These are phyloP conservation scores for Charaxes varanes DNA, from an alignment of 1,140 invertebrate genomes.

Conservation along the genomic window DNA sequence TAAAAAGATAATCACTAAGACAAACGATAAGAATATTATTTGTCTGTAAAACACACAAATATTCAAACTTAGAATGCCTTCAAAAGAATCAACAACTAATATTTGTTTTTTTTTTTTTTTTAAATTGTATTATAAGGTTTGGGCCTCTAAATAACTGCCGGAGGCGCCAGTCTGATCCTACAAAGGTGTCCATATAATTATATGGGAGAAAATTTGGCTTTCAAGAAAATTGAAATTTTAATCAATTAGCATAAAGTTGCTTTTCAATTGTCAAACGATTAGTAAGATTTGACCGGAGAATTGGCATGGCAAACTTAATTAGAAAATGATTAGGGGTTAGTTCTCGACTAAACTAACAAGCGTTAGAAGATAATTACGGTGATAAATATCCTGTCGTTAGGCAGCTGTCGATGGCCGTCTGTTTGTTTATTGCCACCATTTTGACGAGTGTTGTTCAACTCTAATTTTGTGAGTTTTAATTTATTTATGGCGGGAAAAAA, in stretches of 20 bases:
- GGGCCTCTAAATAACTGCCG: constrained; percentile 28
- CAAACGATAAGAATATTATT: neutral
- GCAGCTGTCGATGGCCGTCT: constrained; percentile 51
- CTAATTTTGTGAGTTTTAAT: constrained; percentile 3
- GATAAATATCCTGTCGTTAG: constrained; percentile 66
- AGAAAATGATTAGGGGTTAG: constrained; percentile 65
- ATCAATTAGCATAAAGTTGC: constrained; percentile 11
- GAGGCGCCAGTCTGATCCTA: constrained; percentile 56
- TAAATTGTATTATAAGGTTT: neutral
- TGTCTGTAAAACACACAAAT: neutral
- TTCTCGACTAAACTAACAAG: constrained; percentile 62
- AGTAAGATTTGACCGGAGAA: constrained; percentile 43
- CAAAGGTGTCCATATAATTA: constrained; percentile 62
- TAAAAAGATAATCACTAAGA: neutral
- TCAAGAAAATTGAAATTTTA: constrained; percentile 21
- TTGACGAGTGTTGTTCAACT: constrained; percentile 33
- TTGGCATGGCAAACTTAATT: constrained; percentile 70
- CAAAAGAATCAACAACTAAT: neutral
- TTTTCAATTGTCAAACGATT: constrained; percentile 11
- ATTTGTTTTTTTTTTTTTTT: neutral
- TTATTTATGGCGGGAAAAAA: neutral
- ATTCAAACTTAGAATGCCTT: neutral
- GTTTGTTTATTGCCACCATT: constrained; percentile 54
- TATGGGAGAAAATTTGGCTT: constrained; percentile 56
- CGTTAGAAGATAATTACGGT: constrained; percentile 52